Evolutionary conservation across 1,140 invertebrate genomes (phyloP).

Genomic region (Zaprionus nigranus): DNA sequence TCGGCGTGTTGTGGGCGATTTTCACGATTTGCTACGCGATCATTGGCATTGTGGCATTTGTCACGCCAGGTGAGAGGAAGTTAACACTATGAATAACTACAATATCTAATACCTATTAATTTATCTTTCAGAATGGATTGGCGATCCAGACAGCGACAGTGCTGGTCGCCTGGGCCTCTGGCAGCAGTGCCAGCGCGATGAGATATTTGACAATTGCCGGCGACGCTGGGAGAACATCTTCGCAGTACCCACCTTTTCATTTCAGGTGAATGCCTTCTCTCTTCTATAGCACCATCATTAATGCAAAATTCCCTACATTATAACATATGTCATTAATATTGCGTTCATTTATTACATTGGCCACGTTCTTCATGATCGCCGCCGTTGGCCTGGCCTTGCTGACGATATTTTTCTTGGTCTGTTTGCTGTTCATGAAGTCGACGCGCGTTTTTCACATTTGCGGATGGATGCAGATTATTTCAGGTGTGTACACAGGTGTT

Average conservation of each 20-base stretch:
- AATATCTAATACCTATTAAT: not conserved
- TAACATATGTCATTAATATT: not conserved
- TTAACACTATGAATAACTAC: not conserved
- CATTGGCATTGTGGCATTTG: constrained; percentile 96
- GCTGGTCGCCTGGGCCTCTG: constrained; percentile 97
- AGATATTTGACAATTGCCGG: constrained; percentile 90
- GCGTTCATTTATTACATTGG: constrained; percentile 85
- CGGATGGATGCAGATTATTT: constrained; percentile 96
- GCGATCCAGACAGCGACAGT: constrained; percentile 91
- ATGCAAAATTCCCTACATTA: not conserved
- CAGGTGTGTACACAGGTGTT: constrained; percentile 87
- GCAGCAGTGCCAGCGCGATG: constrained; percentile 91
- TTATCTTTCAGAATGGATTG: constrained; percentile 92
- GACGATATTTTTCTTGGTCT: constrained; percentile 94
- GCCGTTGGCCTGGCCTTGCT: constrained; percentile 93
- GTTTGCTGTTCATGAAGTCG: constrained; percentile 97
- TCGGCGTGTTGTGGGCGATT: constrained; percentile 98
- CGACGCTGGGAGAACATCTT: constrained; percentile 93
- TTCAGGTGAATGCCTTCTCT: constrained; percentile 84
- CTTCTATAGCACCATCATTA: not conserved
- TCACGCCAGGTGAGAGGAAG: constrained; percentile 89
- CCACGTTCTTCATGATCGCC: constrained; percentile 94
- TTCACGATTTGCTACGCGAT: constrained; percentile 98
- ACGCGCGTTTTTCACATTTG: constrained; percentile 97
- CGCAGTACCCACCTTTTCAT: constrained; percentile 92